These are phyloP conservation scores for Spea bombifrons DNA, from an alignment of 2,113 vertebrate genomes.

Conservation along the genomic window DNA sequence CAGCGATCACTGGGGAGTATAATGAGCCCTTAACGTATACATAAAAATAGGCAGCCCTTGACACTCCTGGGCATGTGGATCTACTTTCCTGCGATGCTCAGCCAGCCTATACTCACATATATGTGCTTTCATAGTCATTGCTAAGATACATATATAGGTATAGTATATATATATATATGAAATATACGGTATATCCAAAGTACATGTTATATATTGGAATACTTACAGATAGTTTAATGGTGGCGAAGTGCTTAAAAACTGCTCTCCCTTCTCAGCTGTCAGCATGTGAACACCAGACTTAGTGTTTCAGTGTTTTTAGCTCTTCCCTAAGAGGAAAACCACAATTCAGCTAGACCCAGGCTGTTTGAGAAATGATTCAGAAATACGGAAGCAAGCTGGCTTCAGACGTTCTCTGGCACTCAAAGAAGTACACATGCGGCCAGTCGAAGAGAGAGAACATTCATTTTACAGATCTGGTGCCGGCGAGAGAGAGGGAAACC, in stretches of 20 bases:
- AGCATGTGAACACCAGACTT: constrained; percentile 61
- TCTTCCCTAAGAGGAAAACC: constrained; percentile 68
- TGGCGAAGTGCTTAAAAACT: constrained; percentile 47
- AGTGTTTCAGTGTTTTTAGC: constrained; percentile 59
- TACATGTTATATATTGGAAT: constrained; percentile 12
- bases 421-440: constrained; percentile 42
- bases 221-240: constrained; percentile 60
- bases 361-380: constrained; percentile 63
- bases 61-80: background rate
- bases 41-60: background rate
- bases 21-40: background rate
- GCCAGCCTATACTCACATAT: no score
- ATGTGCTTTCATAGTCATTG: no score
- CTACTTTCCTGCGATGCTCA: no score
- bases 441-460: constrained; percentile 27
- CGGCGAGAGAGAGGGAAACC: background rate
- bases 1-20: no score
- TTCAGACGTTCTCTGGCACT: constrained; percentile 53
- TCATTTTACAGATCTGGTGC: background rate
- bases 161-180: no score
- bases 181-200: no score
- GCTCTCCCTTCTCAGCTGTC: constrained; percentile 54
- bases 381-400: constrained; percentile 67
- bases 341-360: constrained; percentile 59
- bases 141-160: no score